Conservation (phyloP, 2,797 vertebrate species). For the Vireo griseus region DNA sequence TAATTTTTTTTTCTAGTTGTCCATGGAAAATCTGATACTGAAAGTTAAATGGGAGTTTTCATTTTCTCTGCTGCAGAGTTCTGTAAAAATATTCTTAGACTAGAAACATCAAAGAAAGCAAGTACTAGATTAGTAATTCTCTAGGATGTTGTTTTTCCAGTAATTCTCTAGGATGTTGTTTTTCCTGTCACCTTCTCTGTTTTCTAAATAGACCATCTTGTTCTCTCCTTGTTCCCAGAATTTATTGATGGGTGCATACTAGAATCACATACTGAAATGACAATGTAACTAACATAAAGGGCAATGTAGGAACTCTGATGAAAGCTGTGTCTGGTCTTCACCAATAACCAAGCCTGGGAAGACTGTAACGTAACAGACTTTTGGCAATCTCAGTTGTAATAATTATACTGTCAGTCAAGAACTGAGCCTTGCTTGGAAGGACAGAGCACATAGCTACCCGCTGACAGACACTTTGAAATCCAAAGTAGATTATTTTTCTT, state of each 20-base stretch:
- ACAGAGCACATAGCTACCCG: not conserved
- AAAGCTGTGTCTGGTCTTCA: not conserved
- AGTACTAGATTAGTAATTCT: not conserved
- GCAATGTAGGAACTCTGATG: not conserved
- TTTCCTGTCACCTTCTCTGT: not conserved
- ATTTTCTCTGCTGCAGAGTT: not conserved
- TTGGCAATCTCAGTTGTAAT: not conserved
- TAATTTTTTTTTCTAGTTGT: not conserved
- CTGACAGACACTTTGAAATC: not conserved
- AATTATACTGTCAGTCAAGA: not conserved
- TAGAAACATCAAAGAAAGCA: not conserved
- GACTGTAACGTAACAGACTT: not conserved
- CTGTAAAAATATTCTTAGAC: not conserved
- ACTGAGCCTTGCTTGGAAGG: not conserved
- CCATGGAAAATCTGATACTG: not conserved
- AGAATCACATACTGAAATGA: not conserved
- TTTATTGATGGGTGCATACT: not conserved
- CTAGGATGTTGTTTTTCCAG: not conserved
- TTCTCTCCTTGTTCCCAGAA: not conserved
- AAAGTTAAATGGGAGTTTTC: not conserved
- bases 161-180: not conserved
- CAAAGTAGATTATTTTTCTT: not conserved
- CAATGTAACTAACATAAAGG: fast-evolving
- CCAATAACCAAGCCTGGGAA: not conserved
- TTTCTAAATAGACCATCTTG: not conserved